Base-by-base conservation (phyloP, 1,140 invertebrate species). In the Dendroctonus valens region DNA sequence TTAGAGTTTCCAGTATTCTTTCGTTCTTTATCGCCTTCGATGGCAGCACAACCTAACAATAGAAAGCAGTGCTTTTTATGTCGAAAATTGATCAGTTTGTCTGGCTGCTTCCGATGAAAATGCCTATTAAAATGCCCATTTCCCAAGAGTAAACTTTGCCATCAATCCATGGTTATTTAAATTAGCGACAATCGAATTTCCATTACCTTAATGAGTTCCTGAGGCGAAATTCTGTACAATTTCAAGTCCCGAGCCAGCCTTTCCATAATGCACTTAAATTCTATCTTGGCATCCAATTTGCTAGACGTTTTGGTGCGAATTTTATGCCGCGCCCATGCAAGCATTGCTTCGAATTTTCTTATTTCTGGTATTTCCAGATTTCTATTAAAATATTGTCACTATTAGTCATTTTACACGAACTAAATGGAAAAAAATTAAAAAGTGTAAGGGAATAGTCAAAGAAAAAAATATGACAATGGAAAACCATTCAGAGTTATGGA, bases 1-100 rank as follows among this genome's bases (percentile, higher is more conserved):
- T 93, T 37, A 97, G 81, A 0, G 94, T 97, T 79, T 95, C 93
- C 65, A 97, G 83, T 67, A 97, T 96, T 40, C 90, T 83, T 76
- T 96, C 93, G 78, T 97, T 94, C 74, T 91, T 94, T 69, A 96
- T 94, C 11, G 93, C 92, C 79, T 96, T 96, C 44, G 92, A 93
- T 48, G 93, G 94, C 68, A 96, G 80, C 44, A 97, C 93, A 70
- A 94, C 89, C 88, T 90, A 78, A 41, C 69, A 66, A 15, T 58
- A 54, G 63, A 40, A 55, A 46, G 4, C 0, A 44, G 6, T 2
- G 9, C 46, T 44, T 41, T 55, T 38, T 41, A 38, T 41, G 9
- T 46, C 9, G 12, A 41, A 59, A 46, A 8, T 55, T 38, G 37
- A 41, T 15, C 53, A 51, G 8, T 55, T 55, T 12, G 44, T 4